Evolutionary conservation across 2,113 vertebrate genomes (phyloP), one percentile per base, ranked within the genome.

Genomic region (Zapus hudsonius): DNA sequence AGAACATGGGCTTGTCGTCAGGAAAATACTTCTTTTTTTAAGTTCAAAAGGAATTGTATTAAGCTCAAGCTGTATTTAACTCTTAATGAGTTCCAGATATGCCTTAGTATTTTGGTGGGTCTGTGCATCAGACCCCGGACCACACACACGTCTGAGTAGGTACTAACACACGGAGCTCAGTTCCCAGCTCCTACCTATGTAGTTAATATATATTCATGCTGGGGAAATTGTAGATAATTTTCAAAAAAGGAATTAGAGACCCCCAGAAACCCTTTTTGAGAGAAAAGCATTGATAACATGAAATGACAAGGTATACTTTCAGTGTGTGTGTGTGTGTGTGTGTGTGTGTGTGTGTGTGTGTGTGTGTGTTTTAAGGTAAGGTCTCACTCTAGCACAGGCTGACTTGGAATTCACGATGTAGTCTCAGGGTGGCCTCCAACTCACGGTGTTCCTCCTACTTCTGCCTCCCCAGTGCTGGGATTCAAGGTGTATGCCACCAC

Each of bases 151-250:
- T n/a, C 40, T 38, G 57, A 82, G 23, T 36, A 83, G 67, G 67
- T 25, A 10, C 33, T 44, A 16, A 19, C 3, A 9, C 69, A 55
- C 33, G 23, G 17, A 63, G 55, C 57, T 63, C 33, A 2, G 1
- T 7, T 17, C 10, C 17, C 33, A 82, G 33, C 33, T 12, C 33
- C 8, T 84, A 79, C 63, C 72, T 74, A 44, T 66, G 59, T 87
- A 84, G n/a, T 42, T 52, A 87, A 64, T 29, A 13, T 83, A 57
- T 42, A 59, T 73, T 85, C n/a, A 44, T 38, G 83, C 38, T 57
- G 36, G 83, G 84, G 40, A 80, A 81, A 78, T 44, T 59, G 72
- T 81, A 84, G 70, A 90, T 40, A 66, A 80, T 81, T 94, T 47
- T 47, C 47, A 52, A 82, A 47, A 90, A 52, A 74, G 40, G 1